phyloP scores from a whole-genome alignment of 2,113 vertebrate species.

The Syngnathus scovelli region DNA sequence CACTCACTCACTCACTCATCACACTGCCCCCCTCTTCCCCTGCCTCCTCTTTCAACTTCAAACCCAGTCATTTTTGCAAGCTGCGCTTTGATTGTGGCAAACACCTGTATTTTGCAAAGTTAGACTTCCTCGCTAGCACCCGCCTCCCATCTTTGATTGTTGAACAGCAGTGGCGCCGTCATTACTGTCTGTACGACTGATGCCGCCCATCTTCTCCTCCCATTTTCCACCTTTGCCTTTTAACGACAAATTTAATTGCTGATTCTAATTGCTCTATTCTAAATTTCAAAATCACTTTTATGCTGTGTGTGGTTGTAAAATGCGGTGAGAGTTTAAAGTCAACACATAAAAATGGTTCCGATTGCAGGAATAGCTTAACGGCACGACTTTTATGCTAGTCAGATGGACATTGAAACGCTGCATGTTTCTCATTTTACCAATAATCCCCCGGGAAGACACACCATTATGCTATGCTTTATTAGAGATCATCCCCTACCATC shows the following conservation, averaged over 20 bases:
- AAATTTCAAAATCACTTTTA: constrained; percentile 38
- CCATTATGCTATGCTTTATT: too few relatives aligned
- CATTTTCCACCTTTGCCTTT: constrained; percentile 60
- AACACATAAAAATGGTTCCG: too few relatives aligned
- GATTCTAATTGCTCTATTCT: constrained; percentile 52
- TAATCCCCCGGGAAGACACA: too few relatives aligned
- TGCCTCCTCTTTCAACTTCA: constrained; percentile 70
- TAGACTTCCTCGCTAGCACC: constrained; percentile 69
- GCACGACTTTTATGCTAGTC: too few relatives aligned
- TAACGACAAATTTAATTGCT: constrained; percentile 62
- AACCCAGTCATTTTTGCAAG: constrained; percentile 72
- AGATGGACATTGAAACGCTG: too few relatives aligned
- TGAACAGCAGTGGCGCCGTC: constrained; percentile 72
- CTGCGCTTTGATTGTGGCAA: constrained; percentile 72
- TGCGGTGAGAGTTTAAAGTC: too few relatives aligned
- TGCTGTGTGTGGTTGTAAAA: background rate
- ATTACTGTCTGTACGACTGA: constrained; percentile 69
- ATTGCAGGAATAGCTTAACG: too few relatives aligned
- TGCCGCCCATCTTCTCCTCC: constrained; percentile 64
- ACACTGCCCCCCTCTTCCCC: constrained; percentile 32
- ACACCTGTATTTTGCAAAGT: constrained; percentile 74
- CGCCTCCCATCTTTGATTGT: constrained; percentile 76
- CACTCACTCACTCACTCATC: constrained; percentile 63
- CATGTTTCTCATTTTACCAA: too few relatives aligned
- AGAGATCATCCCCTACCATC: too few relatives aligned